Base-by-base conservation (phyloP, 2,888 invertebrate species). In the Tupiocoris notatus region DNA sequence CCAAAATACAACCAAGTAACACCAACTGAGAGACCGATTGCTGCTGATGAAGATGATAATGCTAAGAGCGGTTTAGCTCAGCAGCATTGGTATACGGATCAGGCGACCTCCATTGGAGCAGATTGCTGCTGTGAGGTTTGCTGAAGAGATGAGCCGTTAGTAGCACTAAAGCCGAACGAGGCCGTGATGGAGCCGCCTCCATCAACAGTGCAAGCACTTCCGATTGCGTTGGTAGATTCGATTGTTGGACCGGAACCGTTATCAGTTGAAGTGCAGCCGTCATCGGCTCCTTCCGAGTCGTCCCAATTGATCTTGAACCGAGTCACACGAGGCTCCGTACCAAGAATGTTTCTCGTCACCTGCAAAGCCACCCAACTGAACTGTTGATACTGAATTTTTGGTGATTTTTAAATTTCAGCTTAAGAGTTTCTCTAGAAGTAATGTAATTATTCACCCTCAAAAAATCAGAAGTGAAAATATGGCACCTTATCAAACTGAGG, bases 251-350 rank as follows among this genome's bases (percentile, higher is more conserved):
- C 73, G 0, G 61, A 54, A 12, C 39, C 39, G 39, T 39, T 39
- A 39, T 39, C 39, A 39, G 39, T 39, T 12, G 39, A 39, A 9
- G 62, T 22, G 18, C 57, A 25, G 0, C 62, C 63, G 7, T 73
- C 73, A 18, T 73, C 73, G 1, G 73, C 56, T 0, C 78, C 67
- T 54, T 82, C 81, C 24, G 81, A 80, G 78, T 94, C 94, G 78
- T 94, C 96, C 98, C 98, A 98, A 83, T 98, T 96, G 68, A 98
- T 98, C 86, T 97, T 97, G 84, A 98, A 98, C 80, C 94, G 88
- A 1, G 98, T 98, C 1, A 98, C 98, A 82, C 98, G 87, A 0
- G 98, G 98, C 85, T 95, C 93, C 1, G 94, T 92, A 0, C 94
- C 95, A 54, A 94, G 84, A 78, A 94, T 93, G 84, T 93, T 94